Conservation (phyloP, 1,140 invertebrate species). For the Listronotus oregonensis region DNA sequence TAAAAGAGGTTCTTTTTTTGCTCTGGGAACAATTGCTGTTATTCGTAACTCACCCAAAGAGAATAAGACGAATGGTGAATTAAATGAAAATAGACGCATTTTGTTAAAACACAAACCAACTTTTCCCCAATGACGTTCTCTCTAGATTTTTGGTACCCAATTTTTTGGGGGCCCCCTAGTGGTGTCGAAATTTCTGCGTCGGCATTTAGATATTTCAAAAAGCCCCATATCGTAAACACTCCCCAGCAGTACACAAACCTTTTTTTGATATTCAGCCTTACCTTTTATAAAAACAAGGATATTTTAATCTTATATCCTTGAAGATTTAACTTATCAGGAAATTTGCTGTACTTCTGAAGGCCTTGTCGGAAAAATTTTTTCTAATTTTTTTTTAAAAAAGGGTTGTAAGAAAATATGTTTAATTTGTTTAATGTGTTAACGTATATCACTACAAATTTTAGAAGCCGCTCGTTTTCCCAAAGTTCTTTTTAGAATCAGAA, state of each 20-base stretch:
- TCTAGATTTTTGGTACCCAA: neutral
- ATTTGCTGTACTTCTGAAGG: neutral
- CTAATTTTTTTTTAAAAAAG: slow-evolving; percentile 8
- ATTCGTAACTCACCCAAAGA: neutral
- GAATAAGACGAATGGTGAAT: slow-evolving; percentile 9
- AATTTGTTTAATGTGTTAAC: neutral
- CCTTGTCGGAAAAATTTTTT: neutral
- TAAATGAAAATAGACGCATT: neutral
- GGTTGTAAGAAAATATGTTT: slow-evolving; percentile 13
- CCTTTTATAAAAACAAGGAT: neutral
- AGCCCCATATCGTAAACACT: slow-evolving; percentile 5
- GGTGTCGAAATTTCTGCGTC: neutral
- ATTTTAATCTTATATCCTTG: slow-evolving; percentile 15
- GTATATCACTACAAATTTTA: slow-evolving; percentile 1
- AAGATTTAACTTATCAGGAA: slow-evolving; percentile 5
- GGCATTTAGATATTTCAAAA: slow-evolving; percentile 20
- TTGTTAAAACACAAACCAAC: slow-evolving; percentile 10
- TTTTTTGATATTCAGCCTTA: slow-evolving; percentile 2
- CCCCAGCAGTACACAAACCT: slow-evolving; percentile 1
- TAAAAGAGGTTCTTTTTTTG: slow-evolving; percentile 1
- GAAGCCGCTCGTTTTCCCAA: slow-evolving; percentile 1
- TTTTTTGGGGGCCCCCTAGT: neutral
- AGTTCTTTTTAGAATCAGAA: slow-evolving; percentile 1
- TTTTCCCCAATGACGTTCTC: neutral
- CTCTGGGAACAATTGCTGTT: slow-evolving; percentile 7